Base-by-base conservation (phyloP, 2,797 vertebrate species). In the Eulemur rubriventer region DNA sequence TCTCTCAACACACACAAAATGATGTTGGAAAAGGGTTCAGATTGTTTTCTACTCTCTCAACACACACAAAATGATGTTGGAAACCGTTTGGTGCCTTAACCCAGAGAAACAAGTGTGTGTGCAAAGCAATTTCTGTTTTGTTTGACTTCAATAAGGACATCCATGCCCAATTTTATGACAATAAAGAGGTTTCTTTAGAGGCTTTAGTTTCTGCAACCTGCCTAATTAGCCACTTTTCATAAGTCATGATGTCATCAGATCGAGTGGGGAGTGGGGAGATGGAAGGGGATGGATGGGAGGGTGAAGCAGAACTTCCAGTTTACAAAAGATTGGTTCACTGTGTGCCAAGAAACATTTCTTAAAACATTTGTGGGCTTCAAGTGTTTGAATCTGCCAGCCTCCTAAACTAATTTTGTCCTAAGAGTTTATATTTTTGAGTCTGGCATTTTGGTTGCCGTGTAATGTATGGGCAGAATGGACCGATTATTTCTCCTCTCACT, bases 261-360 rank as follows among this genome's bases (percentile, higher is more conserved):
- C 96, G 84, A 65, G 65, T 61, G 82, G 93, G 90, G 85, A 83
- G 93, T 85, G 73, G 80, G 89, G 89, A 69, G 55, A 85, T 72
- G 95, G 93, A 26, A 83, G 63, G 61, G 18, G 48, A 30, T 50
- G 18, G 88, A 30, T 50, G 18, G 88, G 75, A 90, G 79, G 50
- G 35, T 28, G 41, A 96, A 88, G 93, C 92, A 88, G 90, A 96
- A 91, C 91, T 91, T 26, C 70, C 87, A n/a, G 59, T 92, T 97
- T 90, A 97, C 97, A 97, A 96, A 97, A 95, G 97, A 35, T 79
- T 96, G 89, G 96, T 98, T 98, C 96, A 98, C 89, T 67, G 3
- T 52, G 73, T 83, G 97, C 98, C 98, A 97, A 89, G 83, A 98
- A 72, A 70, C 90, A 89, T 95, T 95, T 96, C 96, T 95, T 95